Conservation (phyloP, 2,113 vertebrate genomes). For the Burhinus bistriatus region DNA sequence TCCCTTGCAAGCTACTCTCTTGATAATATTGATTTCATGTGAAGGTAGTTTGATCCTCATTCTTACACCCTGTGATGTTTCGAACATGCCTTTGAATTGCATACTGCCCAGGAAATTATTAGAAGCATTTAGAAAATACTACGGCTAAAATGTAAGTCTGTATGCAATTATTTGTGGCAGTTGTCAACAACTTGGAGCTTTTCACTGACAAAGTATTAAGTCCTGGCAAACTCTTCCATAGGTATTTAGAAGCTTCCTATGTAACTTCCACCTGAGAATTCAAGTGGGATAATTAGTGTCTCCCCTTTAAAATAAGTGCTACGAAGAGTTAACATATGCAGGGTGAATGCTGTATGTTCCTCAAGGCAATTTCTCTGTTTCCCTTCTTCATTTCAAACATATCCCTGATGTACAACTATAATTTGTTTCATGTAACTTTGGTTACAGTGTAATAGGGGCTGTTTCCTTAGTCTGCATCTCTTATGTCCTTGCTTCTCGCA, state of each 20-base stretch:
- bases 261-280: neutral
- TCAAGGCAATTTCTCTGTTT: neutral
- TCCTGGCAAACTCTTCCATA: neutral
- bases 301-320: neutral
- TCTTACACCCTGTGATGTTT: neutral
- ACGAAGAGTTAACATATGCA: neutral
- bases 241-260: neutral
- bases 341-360: neutral
- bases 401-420: neutral
- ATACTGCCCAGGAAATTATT: neutral
- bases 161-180: neutral
- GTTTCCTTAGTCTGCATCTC: neutral
- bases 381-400: neutral
- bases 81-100: neutral
- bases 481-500: neutral
- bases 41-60: neutral
- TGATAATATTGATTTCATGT: neutral
- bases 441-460: neutral
- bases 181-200: neutral
- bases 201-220: neutral
- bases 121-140: neutral
- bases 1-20: neutral
- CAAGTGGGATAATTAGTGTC: neutral
- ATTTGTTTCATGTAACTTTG: neutral
- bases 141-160: neutral